These are phyloP conservation scores for Xanthorhoe designata DNA, from an alignment of 2,888 invertebrate genomes.

Conservation along the genomic window DNA sequence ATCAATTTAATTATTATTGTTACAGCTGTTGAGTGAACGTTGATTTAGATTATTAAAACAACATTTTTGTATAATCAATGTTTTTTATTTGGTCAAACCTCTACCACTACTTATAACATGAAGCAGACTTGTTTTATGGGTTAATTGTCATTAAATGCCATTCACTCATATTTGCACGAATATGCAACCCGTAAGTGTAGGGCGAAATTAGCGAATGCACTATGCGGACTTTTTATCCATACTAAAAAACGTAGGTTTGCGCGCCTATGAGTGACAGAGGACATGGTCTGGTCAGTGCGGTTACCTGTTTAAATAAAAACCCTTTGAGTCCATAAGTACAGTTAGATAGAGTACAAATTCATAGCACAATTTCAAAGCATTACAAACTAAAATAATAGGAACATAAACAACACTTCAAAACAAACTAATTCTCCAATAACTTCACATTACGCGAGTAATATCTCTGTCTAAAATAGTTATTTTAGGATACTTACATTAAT, in stretches of 20 bases:
- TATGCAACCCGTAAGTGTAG: not conserved
- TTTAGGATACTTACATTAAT: not conserved
- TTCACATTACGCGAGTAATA: not conserved
- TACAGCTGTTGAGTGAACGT: constrained; percentile 40
- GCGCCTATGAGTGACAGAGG: no score
- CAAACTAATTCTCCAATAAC: not conserved
- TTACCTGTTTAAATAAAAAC: no score
- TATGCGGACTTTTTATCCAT: no score
- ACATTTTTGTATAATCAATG: constrained; percentile 21
- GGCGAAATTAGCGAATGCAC: no score
- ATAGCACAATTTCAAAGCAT: not conserved
- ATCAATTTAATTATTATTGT: constrained; percentile 39
- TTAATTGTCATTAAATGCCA: not conserved
- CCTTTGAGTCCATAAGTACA: no score
- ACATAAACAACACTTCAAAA: constrained; percentile 8
- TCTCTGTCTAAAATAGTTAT: not conserved
- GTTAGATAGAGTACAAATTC: not conserved
- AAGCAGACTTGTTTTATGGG: not conserved
- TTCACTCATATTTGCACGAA: not conserved
- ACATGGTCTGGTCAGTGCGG: no score
- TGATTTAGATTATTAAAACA: constrained; percentile 45
- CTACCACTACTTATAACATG: constrained; percentile 4
- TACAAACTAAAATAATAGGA: constrained; percentile 25
- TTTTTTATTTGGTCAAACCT: constrained; percentile 20
- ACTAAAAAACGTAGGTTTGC: no score